These are phyloP conservation scores for Dorcus parallelipipedus DNA, from an alignment of 2,888 invertebrate species.

Conservation along the genomic window DNA sequence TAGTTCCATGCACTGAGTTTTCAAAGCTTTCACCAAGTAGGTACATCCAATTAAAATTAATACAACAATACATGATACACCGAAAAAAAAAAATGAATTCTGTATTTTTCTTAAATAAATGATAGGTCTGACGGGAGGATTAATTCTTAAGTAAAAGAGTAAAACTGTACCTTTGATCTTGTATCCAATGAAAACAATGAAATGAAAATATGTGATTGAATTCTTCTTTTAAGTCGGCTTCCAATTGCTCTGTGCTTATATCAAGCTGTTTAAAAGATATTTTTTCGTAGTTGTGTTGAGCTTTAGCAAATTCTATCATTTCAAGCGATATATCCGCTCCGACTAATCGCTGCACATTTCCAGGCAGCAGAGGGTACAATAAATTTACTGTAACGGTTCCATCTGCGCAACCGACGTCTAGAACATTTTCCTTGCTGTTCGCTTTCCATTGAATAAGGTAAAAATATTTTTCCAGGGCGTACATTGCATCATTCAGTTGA, in stretches of 20 bases:
- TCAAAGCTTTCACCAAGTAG: too few relatives aligned
- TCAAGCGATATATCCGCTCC: constrained; percentile 69
- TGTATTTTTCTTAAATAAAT: too few relatives aligned
- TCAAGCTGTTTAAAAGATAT: constrained; percentile 55
- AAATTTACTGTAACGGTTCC: constrained; percentile 66
- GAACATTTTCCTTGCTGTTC: constrained; percentile 51
- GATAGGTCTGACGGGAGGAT: too few relatives aligned
- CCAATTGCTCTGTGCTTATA: constrained; percentile 54
- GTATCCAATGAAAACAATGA: constrained; percentile 78
- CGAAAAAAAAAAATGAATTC: too few relatives aligned
- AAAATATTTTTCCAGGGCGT: constrained; percentile 63
- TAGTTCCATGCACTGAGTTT: too few relatives aligned
- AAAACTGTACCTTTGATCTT: constrained; percentile 61
- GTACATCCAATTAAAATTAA: too few relatives aligned
- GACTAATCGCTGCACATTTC: constrained; percentile 51
- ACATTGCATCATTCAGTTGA: constrained; percentile 64
- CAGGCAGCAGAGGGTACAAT: constrained; percentile 60
- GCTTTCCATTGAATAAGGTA: constrained; percentile 51
- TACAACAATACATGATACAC: too few relatives aligned
- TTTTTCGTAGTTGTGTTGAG: constrained; percentile 45
- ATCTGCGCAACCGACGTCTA: constrained; percentile 75
- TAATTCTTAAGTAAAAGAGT: neutral
- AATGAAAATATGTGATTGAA: constrained; percentile 74
- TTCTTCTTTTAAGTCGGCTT: constrained; percentile 48
- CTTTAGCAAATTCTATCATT: constrained; percentile 62